Evolutionary conservation across 2,888 invertebrate species (phyloP), one percentile per base, ranked within the genome.

Genomic region (Octonoba sinensis): DNA sequence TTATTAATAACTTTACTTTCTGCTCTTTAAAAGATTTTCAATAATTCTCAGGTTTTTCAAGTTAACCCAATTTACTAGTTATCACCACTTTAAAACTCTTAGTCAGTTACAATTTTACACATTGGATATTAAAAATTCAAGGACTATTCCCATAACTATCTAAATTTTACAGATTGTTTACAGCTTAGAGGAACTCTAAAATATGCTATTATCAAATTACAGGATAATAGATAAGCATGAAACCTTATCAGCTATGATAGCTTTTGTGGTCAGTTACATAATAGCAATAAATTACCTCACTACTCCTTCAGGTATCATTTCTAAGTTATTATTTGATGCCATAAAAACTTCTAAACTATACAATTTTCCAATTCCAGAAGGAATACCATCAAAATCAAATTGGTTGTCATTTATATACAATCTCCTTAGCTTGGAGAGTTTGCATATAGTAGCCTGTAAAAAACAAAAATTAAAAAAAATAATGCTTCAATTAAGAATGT

Each of bases 221-320:
- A n/a, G n/a, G n/a, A n/a, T n/a, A n/a, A n/a, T n/a, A n/a, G n/a
- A n/a, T 27, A 27, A 27, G 27, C 27, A 27, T 27, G 36, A 36
- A 36, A 8, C 8, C 2, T 12, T 11, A 62, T n/a, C 24, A 62
- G n/a, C 16, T 36, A 44, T 16, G 24, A n/a, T 36, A 36, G 20
- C 22, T 12, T 1, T 22, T 12, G 18, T 24, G 15, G 1, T 59
- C 44, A 24, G 44, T 27, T 15, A 27, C 54, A 66, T 24, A 13
- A 0, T 27, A 56, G 13, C 22, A 47, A 47, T 18, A 27, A 79
- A 84, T 83, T 88, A 94, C 94, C 95, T 93, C 91, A 96, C 97
- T 49, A 99, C 90, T 60, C 98, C 98, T 90, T 99, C 99, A 0
- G 99, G 99, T 85, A 99, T 96, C 95, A 97, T 97, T 90, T 99